These are phyloP conservation scores for Bufo bufo DNA, from an alignment of 2,113 vertebrate genomes.

Conservation along the genomic window DNA sequence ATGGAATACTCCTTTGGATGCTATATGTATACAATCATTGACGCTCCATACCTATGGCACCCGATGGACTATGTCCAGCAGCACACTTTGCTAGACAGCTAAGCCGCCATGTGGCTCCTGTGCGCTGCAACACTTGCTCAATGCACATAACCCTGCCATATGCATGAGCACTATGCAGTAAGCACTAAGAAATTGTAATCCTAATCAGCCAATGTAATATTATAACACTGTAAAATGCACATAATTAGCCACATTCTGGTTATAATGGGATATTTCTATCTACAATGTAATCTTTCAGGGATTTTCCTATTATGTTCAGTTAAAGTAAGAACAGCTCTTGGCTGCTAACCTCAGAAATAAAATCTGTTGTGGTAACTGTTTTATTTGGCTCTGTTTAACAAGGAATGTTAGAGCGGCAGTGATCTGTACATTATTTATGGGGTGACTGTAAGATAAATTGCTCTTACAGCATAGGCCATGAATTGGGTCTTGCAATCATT, in stretches of 20 bases:
- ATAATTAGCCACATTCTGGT: neutral
- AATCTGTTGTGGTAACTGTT: conserved; percentile 35
- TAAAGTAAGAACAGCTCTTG: neutral
- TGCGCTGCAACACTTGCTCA: too few relatives aligned
- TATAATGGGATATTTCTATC: neutral
- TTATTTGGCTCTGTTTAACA: conserved; percentile 8
- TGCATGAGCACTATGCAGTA: neutral
- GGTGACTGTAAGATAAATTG: conserved; percentile 1
- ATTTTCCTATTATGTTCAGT: conserved; percentile 20
- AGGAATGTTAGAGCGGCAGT: neutral
- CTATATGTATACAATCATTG: too few relatives aligned
- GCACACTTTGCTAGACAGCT: too few relatives aligned
- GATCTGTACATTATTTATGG: conserved; percentile 16
- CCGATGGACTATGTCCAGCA: too few relatives aligned
- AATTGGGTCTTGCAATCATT: neutral
- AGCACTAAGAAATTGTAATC: neutral
- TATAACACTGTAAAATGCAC: neutral
- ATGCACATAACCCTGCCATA: too few relatives aligned
- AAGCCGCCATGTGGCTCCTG: too few relatives aligned
- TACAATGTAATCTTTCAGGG: neutral
- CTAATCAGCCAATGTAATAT: neutral
- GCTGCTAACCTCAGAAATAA: conserved; percentile 13
- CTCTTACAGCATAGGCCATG: neutral
- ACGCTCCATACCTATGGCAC: too few relatives aligned
- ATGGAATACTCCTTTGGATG: too few relatives aligned